phyloP scores from a whole-genome alignment of 1,140 invertebrate species.

The Myzus persicae region DNA sequence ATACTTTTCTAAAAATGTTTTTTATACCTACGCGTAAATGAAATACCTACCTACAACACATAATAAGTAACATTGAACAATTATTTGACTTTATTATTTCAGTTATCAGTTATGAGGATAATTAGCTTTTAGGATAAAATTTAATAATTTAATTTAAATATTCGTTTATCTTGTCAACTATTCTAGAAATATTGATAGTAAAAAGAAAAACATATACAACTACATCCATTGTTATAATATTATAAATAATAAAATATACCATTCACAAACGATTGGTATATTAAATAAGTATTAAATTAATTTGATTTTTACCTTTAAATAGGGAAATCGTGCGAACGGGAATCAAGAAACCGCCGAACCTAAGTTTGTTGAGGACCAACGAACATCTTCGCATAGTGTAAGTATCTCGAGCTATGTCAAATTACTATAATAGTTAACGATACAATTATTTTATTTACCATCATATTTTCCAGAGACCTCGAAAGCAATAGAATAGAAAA shows the following conservation, averaged over 20 bases:
- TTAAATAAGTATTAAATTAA: neutral
- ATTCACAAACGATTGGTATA: neutral
- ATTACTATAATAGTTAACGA: neutral
- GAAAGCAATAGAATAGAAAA: constrained; percentile 41
- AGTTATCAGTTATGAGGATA: neutral
- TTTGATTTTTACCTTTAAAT: neutral
- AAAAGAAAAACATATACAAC: no score
- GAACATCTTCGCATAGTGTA: constrained; percentile 28
- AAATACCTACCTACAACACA: neutral
- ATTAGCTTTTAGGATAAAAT: neutral
- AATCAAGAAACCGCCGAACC: neutral
- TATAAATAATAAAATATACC: neutral
- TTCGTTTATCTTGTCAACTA: neutral
- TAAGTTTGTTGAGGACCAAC: neutral
- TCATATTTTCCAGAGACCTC: constrained; percentile 28
- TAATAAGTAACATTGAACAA: neutral
- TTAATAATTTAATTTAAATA: neutral
- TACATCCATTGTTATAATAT: neutral
- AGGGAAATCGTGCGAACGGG: constrained; percentile 33
- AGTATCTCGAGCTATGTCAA: neutral
- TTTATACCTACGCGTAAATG: no score
- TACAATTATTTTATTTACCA: neutral
- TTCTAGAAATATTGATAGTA: neutral
- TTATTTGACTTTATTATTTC: neutral
- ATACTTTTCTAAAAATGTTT: neutral